Evolutionary conservation across 2,888 invertebrate species (phyloP).

Genomic region (Drosophila mulleri): DNA sequence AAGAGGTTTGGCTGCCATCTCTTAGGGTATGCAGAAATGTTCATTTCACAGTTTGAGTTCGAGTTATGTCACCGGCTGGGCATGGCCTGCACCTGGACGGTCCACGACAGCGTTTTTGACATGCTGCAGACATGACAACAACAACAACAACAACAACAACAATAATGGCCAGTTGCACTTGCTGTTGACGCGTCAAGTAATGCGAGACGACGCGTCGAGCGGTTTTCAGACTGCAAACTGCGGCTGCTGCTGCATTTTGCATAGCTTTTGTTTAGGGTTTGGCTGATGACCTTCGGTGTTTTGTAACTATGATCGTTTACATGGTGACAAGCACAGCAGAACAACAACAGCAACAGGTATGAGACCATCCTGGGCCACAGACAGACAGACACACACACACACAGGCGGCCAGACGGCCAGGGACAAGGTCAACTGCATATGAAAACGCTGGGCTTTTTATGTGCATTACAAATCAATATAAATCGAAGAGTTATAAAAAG

Average conservation of each 20-base stretch:
- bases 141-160: conserved; percentile 33
- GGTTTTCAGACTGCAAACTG: conserved; percentile 6
- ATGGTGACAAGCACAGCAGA: conserved; percentile 26
- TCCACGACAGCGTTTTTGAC: conserved; percentile 48
- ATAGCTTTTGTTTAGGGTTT: conserved; percentile 44
- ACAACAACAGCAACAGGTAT: conserved; percentile 11
- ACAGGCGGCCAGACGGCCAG: conserved; percentile 39
- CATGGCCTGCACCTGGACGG: conserved; percentile 52
- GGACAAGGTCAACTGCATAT: conserved; percentile 75
- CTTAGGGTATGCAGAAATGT: conserved; percentile 40
- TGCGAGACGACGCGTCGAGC: conserved; percentile 42
- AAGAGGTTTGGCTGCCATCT: background rate
- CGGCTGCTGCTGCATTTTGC: conserved; percentile 43
- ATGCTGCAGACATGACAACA: conserved; percentile 52
- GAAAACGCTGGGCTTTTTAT: conserved; percentile 61
- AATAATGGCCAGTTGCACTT: conserved; percentile 60
- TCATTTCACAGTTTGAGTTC: conserved; percentile 38
- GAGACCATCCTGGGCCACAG: conserved; percentile 52
- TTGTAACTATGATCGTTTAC: conserved; percentile 68
- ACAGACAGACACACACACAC: conserved; percentile 15
- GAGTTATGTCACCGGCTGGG: conserved; percentile 64
- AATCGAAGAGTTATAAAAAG: conserved; percentile 79
- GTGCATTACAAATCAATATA: conserved; percentile 75
- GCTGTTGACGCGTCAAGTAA: conserved; percentile 55
- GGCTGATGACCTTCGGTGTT: conserved; percentile 63